These are phyloP conservation scores for Phymanthus crucifer DNA, from an alignment of 92 coral and sea anemone species.

Conservation along the genomic window DNA sequence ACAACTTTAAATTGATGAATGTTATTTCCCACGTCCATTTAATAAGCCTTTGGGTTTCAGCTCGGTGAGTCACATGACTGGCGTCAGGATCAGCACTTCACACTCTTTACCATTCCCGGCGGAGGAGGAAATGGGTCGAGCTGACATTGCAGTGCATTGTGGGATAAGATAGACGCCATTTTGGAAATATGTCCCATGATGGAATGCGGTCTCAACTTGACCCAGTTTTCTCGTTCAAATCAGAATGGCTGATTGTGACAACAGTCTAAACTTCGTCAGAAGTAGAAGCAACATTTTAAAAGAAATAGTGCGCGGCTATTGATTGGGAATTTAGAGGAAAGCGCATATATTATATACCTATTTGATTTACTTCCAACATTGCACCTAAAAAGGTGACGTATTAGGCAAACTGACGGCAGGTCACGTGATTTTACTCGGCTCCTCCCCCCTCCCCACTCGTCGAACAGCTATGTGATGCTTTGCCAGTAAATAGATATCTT, in stretches of 20 bases:
- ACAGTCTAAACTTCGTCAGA: not conserved
- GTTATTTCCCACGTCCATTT: not conserved
- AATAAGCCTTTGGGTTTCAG: constrained; percentile 20
- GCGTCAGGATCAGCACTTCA: not conserved
- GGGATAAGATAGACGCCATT: too few relatives aligned
- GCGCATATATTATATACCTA: not conserved
- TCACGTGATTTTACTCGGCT: not conserved
- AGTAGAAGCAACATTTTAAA: not conserved
- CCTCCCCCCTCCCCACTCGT: too few relatives aligned
- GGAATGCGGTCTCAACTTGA: too few relatives aligned
- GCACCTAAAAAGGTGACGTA: not conserved
- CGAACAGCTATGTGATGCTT: too few relatives aligned
- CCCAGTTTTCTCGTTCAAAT: too few relatives aligned
- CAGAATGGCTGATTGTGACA: too few relatives aligned
- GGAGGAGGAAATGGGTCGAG: too few relatives aligned
- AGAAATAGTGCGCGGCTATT: not conserved
- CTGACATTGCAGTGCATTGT: too few relatives aligned
- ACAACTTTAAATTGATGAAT: constrained; percentile 22
- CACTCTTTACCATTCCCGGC: too few relatives aligned
- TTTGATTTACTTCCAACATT: not conserved
- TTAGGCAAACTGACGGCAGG: not conserved
- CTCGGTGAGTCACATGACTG: constrained; percentile 22
- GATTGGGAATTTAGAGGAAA: not conserved
- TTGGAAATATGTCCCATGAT: too few relatives aligned
- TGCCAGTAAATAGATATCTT: too few relatives aligned